Evolutionary conservation across 2,797 vertebrate genomes (phyloP).

Genomic region (Melanotaenia nigrans): DNA sequence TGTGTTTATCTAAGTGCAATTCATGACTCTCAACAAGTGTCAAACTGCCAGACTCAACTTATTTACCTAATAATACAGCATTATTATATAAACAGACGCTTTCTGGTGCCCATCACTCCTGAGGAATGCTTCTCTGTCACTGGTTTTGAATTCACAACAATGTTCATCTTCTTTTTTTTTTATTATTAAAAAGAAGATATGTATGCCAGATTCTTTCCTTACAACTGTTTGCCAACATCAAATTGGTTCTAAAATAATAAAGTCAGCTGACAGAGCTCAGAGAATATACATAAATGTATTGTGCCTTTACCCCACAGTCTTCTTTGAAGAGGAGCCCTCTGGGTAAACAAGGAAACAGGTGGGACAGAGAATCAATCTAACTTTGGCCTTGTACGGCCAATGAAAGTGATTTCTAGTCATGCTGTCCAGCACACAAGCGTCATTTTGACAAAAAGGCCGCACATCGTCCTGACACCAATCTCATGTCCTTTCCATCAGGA

Average conservation of each 20-base stretch:
- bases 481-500: constrained; percentile 37
- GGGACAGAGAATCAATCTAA: constrained; percentile 48
- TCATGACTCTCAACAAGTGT: neutral
- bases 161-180: neutral
- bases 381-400: constrained; percentile 36
- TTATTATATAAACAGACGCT: neutral
- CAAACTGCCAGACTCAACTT: neutral
- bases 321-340: neutral
- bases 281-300: neutral
- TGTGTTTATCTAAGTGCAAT: neutral
- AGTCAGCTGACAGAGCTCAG: neutral
- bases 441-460: constrained; percentile 71
- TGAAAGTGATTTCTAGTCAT: constrained; percentile 53
- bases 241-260: neutral
- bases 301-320: neutral
- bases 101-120: neutral
- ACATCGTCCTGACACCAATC: constrained; percentile 59
- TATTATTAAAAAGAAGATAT: neutral
- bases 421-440: constrained; percentile 54
- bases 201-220: neutral
- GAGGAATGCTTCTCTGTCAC: neutral
- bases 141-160: neutral
- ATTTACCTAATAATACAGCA: no score
- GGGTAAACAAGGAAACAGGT: constrained; percentile 28
- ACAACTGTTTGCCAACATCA: constrained; percentile 3